Evolutionary conservation across 2,113 vertebrate genomes (phyloP), one percentile per base, ranked within the genome.

Genomic region (Probosciger aterrimus): DNA sequence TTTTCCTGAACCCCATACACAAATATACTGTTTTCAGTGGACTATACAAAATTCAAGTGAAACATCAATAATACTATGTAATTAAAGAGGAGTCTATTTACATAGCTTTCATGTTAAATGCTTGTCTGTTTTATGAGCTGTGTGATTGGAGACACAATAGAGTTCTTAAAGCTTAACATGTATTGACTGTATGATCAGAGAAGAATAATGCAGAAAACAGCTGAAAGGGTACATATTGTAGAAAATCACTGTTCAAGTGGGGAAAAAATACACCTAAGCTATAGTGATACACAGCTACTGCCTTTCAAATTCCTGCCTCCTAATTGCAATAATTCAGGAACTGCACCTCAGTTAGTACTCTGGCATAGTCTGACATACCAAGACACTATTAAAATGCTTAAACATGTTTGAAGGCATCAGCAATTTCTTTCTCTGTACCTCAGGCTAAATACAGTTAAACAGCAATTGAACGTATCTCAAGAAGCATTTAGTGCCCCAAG

Each of bases 391-490:
- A 97, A 97, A 98, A 97, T 95, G 92, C 95, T 98, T 96, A 95
- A 97, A 97, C 91, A 96, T 93, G 63, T 98, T 97, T 97, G 96
- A 98, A 98, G 96, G 95, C 96, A 96, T 98, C 96, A 97, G 96
- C 96, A 92, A 95, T 94, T 97, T 96, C 80, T 97, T 97, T 93
- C 88, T 84, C 39, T 65, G 39, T 78, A 97, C 97, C 96, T 96
- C 75, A 96, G 97, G 98, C 97, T 94, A 97, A 97, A 96, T 78
- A 94, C 87, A 95, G 97, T 96, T 97, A 97, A 98, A 97, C 80
- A 97, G 95, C 95, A 97, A 97, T 84, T 97, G 97, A 97, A 97
- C 94, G 96, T 95, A 97, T 98, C 95, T 94, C 97, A 97, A 97
- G 98, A 97, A 98, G 96, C 96, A 89, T 98, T 97, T 95, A 89